Evolutionary conservation across 2,113 vertebrate genomes (phyloP).

Genomic region (Lates calcarifer): DNA sequence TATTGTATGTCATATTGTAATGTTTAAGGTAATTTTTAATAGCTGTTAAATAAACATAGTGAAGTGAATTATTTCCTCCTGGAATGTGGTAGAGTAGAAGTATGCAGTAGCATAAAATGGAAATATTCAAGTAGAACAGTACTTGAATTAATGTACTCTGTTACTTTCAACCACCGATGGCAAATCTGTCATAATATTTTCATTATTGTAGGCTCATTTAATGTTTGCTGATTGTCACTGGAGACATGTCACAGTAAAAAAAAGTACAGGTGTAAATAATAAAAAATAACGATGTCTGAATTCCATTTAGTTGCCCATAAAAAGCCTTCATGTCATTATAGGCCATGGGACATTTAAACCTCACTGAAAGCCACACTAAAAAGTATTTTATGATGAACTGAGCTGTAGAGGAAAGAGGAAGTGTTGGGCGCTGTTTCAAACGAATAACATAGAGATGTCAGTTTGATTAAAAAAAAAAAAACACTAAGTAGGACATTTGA

Average conservation of each 20-base stretch:
- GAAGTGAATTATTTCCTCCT: not conserved
- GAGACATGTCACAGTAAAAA: not conserved
- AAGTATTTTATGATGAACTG: conserved; percentile 8
- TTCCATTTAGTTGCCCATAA: not conserved
- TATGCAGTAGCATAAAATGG: not conserved
- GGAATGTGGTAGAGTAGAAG: not conserved
- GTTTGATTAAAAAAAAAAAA: not conserved
- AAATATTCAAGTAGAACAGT: no score
- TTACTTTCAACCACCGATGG: no score
- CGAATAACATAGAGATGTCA: conserved; percentile 23
- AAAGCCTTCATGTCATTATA: not conserved
- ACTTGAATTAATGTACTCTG: no score
- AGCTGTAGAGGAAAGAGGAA: not conserved
- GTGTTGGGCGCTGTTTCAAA: conserved; percentile 21
- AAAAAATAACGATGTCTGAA: not conserved
- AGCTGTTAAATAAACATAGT: no score
- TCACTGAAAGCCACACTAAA: conserved; percentile 6
- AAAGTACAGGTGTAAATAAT: not conserved
- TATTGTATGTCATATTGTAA: not conserved
- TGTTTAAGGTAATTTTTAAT: no score
- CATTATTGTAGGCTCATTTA: not conserved
- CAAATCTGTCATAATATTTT: not conserved
- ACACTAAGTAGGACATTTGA: conserved; percentile 52
- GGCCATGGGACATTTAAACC: not conserved
- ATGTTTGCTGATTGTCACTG: not conserved